Percentiles rank a stretch among this genome's conserved stretches.
phyloP scores from a whole-genome alignment of 1,140 invertebrate genomes.

The Ganaspis sp. region DNA sequence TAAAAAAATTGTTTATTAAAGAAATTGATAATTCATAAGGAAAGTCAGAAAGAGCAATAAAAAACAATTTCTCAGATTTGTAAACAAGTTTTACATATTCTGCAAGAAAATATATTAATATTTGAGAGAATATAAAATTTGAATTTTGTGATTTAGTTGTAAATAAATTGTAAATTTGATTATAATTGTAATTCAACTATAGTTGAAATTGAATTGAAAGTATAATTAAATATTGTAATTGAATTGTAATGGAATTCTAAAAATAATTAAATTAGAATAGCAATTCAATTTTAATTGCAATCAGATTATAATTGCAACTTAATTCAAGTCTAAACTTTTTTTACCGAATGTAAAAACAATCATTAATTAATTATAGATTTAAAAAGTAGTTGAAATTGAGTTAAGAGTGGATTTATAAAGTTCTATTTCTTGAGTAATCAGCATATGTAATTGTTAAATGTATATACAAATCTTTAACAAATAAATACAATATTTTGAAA shows the following conservation, averaged over 20 bases:
- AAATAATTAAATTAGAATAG: background rate
- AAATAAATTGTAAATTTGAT: too few species aligned
- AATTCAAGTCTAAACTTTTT: background rate
- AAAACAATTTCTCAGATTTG: slow-evolving; percentile 48
- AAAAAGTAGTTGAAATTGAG: background rate
- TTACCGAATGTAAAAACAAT: background rate
- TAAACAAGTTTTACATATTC: slow-evolving; percentile 52
- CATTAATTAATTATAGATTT: background rate
- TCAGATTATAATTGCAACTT: background rate
- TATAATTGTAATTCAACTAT: too few species aligned
- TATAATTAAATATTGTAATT: too few species aligned
- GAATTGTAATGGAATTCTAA: background rate
- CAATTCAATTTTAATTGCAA: background rate
- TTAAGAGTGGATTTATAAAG: too few species aligned
- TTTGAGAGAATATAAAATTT: background rate
- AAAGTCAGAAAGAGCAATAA: slow-evolving; percentile 1
- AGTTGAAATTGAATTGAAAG: too few species aligned
- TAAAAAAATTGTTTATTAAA: background rate
- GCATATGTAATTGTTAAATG: background rate
- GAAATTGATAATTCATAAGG: too few species aligned
- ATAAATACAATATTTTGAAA: background rate
- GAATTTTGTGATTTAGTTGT: background rate
- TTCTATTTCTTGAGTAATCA: background rate
- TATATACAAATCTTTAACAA: background rate
- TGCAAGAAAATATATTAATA: slow-evolving; percentile 39